These are phyloP conservation scores for Drosophila vallismaia DNA, from an alignment of 2,888 invertebrate genomes.

Conservation along the genomic window DNA sequence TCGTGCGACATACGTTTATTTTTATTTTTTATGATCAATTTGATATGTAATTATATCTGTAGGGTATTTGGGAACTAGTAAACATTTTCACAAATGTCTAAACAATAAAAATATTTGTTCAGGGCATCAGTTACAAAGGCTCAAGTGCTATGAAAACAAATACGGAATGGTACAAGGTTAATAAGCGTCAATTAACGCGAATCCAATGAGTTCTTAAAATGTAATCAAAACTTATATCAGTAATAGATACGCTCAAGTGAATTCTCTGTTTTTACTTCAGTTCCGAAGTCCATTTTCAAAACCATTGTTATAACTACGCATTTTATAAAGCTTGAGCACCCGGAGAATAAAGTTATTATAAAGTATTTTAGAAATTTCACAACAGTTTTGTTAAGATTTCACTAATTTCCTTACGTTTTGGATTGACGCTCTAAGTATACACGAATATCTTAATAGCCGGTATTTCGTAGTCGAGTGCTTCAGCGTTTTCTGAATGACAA, in stretches of 20 bases:
- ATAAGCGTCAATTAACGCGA: neutral
- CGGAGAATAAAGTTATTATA: neutral
- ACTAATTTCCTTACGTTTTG: neutral
- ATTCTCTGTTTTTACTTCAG: neutral
- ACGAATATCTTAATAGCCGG: neutral
- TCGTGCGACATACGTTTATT: too few species aligned
- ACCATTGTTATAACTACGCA: neutral
- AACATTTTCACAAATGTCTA: too few species aligned
- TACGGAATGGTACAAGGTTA: neutral
- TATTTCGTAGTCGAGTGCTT: neutral
- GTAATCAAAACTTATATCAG: neutral
- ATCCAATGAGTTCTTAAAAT: neutral
- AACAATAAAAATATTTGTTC: too few species aligned
- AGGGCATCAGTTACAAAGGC: too few species aligned
- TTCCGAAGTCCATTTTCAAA: neutral
- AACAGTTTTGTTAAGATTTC: neutral
- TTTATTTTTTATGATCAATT: too few species aligned
- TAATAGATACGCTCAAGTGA: neutral
- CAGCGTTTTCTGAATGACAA: constrained; percentile 6
- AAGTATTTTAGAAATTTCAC: neutral
- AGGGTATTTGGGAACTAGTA: too few species aligned
- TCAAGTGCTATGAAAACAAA: too few species aligned
- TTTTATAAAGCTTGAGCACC: neutral
- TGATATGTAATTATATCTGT: too few species aligned
- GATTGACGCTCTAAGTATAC: neutral